Evolutionary conservation across 2,888 invertebrate genomes (phyloP).

Genomic region (Drosophila leonis): DNA sequence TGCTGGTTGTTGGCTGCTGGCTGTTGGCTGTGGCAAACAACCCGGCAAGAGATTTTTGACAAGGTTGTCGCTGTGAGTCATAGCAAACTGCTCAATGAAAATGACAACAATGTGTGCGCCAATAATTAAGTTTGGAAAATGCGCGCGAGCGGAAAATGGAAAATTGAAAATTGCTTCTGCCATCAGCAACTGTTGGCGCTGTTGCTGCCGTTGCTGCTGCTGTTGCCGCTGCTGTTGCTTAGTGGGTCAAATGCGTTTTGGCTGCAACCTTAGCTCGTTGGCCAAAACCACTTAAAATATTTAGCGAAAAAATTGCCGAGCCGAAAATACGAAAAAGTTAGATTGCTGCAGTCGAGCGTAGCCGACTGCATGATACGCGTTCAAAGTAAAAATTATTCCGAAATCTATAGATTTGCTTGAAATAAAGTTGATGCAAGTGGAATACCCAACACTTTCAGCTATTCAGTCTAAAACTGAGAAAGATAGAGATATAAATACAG

Average conservation of each 20-base stretch:
- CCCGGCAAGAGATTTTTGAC: slow-evolving; percentile 40
- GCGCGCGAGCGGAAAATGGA: slow-evolving; percentile 53
- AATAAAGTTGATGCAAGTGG: too few species aligned
- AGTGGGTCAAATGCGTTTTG: slow-evolving; percentile 72
- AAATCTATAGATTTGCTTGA: too few species aligned
- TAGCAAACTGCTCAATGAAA: slow-evolving; percentile 40
- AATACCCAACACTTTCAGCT: too few species aligned
- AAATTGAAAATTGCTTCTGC: slow-evolving; percentile 40
- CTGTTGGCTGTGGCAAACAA: slow-evolving; percentile 16
- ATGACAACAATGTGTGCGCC: slow-evolving; percentile 71
- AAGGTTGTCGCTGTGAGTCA: slow-evolving; percentile 60
- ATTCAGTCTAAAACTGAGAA: too few species aligned
- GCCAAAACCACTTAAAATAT: slow-evolving; percentile 79
- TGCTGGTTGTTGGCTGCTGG: slow-evolving; percentile 8
- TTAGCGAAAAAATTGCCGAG: slow-evolving; percentile 62
- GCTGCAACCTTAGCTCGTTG: slow-evolving; percentile 65
- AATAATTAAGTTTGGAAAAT: slow-evolving; percentile 70
- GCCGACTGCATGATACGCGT: background rate
- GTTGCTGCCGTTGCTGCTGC: background rate
- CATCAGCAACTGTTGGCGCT: background rate
- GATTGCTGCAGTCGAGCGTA: background rate
- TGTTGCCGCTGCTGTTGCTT: slow-evolving; percentile 19
- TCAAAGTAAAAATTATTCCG: background rate
- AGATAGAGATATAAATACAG: too few species aligned
- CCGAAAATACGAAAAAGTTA: slow-evolving; percentile 32